Base-by-base conservation (phyloP, 2,113 vertebrate species). In the Camelus bactrianus region DNA sequence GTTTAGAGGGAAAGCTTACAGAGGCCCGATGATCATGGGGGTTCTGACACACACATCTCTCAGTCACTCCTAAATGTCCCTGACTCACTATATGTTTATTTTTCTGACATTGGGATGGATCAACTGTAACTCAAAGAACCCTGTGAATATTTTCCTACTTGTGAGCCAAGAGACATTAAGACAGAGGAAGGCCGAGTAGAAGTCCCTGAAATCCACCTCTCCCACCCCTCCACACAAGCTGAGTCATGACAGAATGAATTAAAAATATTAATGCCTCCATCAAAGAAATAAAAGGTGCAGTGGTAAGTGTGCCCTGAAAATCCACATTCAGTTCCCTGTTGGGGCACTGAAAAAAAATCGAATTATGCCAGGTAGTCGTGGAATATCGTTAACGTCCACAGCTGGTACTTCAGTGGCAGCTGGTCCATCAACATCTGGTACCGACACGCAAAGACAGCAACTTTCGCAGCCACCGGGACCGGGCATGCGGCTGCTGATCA, bases 1-100 rank as follows among this genome's bases (percentile, higher is more conserved):
- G 14, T 19, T 46, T 3, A 76, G 20, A 67, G 3, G 60, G 42
- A 42, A 26, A 58, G 5, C 2, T 24, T 6, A 26, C 6, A 15
- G 0, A 69, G 8, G 8, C 2, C n/a, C 50, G 58, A 6, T 11
- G 35, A 42, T 32, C 5, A 42, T 1, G 13, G 6, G 20, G 11
- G 1, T 69, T 35, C 28, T 32, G 6, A 8, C n/a, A 38, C 5
- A 28, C 5, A 30, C 19, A 11, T 52, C 1, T 73, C 15, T 28
- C 16, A 15, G 30, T 38, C 22, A 50, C 5, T 30, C 17, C 15
- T 75, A 46, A 77, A 48, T 38, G 0, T 64, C 52, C 56, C 28
- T 15, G 22, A 20, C 10, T 64, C 12, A 65, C 60, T 8, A 17
- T 60, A 1, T 48, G 12, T 60, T 38, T 73, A 14, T 56, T 91